These are phyloP conservation scores for Eleutherodactylus coqui DNA, from an alignment of 2,797 vertebrate genomes.

Conservation along the genomic window DNA sequence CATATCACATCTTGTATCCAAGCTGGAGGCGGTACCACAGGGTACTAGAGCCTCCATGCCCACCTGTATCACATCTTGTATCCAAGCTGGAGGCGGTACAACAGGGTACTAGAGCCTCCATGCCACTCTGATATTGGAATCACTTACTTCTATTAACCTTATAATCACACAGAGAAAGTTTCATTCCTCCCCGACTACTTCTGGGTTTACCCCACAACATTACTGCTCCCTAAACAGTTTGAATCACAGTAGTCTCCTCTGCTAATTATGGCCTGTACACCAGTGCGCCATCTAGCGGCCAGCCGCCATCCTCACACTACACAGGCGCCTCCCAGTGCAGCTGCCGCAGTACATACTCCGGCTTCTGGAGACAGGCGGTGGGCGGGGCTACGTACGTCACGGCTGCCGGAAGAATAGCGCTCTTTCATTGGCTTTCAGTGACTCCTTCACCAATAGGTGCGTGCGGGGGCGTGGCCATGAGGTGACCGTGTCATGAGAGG, in stretches of 20 bases:
- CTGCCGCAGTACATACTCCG: conserved; percentile 37
- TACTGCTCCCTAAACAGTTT: too few relatives aligned
- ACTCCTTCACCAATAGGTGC: not conserved
- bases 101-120: too few relatives aligned
- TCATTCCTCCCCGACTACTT: too few relatives aligned
- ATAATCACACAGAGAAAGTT: too few relatives aligned
- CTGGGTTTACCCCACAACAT: too few relatives aligned
- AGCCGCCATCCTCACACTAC: not conserved
- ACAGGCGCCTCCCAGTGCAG: conserved; percentile 33
- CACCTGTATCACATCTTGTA: too few relatives aligned
- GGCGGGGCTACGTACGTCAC: not conserved
- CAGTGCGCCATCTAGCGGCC: conserved; percentile 1
- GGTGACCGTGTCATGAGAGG: conserved; percentile 51
- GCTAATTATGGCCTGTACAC: not conserved
- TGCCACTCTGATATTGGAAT: too few relatives aligned
- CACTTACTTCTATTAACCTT: too few relatives aligned
- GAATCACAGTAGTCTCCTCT: not conserved
- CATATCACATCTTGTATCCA: too few relatives aligned
- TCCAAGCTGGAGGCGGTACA: too few relatives aligned
- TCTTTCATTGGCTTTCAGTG: not conserved
- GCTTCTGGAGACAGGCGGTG: not conserved
- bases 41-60: too few relatives aligned
- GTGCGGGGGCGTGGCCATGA: not conserved
- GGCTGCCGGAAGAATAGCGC: not conserved
- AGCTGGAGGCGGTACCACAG: too few relatives aligned